Conservation (phyloP, 30 jellyfish, hydroid and myxozoan species). For the Cassiopea andromeda region DNA sequence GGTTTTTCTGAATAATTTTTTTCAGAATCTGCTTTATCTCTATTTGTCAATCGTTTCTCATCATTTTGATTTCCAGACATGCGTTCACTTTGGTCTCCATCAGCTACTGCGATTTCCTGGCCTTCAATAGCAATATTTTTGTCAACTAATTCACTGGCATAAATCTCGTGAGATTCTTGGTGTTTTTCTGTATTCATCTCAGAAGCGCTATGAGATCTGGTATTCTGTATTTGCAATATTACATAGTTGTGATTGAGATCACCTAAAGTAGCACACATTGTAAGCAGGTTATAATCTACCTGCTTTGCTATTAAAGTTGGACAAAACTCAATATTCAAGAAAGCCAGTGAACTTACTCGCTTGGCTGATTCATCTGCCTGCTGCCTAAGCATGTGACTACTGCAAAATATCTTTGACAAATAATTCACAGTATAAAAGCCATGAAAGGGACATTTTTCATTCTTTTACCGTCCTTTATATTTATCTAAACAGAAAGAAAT, state of each 20-base stretch:
- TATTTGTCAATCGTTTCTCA: neutral
- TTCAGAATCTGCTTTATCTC: neutral
- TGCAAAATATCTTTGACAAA: too few species aligned
- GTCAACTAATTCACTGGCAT: neutral
- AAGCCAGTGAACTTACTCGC: slow-evolving; percentile 1
- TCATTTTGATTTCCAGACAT: neutral
- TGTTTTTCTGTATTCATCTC: neutral
- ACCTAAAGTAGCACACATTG: neutral
- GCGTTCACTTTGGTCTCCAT: neutral
- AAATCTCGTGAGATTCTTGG: neutral
- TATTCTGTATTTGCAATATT: neutral
- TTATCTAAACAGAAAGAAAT: too few species aligned
- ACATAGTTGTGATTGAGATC: neutral
- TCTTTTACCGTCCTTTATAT: too few species aligned
- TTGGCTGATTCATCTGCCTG: neutral
- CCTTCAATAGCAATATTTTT: neutral
- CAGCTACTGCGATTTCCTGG: neutral
- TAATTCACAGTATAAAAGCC: too few species aligned
- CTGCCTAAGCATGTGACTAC: neutral
- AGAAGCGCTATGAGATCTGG: neutral
- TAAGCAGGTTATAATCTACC: neutral
- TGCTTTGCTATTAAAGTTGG: neutral
- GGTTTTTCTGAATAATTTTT: too few species aligned
- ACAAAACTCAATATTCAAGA: neutral
- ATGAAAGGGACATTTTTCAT: too few species aligned